phyloP scores from a whole-genome alignment of 2,888 invertebrate species.

The Steinernema carpocapsae region DNA sequence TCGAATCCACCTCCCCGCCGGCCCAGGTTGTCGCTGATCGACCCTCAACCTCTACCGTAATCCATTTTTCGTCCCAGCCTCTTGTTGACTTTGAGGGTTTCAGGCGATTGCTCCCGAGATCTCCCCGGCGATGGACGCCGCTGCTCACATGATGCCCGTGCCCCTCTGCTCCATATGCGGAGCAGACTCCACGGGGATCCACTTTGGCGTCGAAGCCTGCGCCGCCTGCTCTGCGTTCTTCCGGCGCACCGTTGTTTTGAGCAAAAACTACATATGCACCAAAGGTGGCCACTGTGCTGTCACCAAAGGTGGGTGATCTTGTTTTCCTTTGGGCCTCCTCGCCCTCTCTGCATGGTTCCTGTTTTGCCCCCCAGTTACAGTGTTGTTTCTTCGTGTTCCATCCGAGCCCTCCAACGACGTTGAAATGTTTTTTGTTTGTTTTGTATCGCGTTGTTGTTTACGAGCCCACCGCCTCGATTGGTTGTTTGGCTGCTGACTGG shows the following conservation, averaged over 20 bases:
- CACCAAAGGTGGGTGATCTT: too few relatives aligned
- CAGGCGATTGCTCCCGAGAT: background rate
- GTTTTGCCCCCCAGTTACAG: too few relatives aligned
- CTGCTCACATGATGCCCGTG: slow-evolving; percentile 37
- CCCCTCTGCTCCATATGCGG: slow-evolving; percentile 62
- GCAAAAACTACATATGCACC: slow-evolving; percentile 58
- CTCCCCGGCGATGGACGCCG: slow-evolving; percentile 15
- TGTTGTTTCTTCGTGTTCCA: slow-evolving; percentile 23
- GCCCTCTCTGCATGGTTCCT: too few relatives aligned
- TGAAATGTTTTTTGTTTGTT: slow-evolving; percentile 1
- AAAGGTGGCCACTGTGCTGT: slow-evolving; percentile 55
- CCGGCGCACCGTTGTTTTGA: slow-evolving; percentile 59
- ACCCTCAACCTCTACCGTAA: slow-evolving; percentile 30
- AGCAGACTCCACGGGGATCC: slow-evolving; percentile 65
- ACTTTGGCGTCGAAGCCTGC: slow-evolving; percentile 66
- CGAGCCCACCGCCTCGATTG: background rate
- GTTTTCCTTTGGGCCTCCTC: too few relatives aligned
- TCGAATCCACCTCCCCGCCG: slow-evolving; percentile 6
- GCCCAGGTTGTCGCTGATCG: slow-evolving; percentile 12
- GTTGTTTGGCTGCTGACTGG: slow-evolving; percentile 5
- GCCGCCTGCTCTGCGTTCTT: slow-evolving; percentile 58
- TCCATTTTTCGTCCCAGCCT: background rate
- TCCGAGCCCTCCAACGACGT: background rate
- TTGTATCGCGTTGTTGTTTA: slow-evolving; percentile 24
- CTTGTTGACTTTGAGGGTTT: background rate